Evolutionary conservation across 2,888 invertebrate species (phyloP), one percentile per base, ranked within the genome.

Genomic region (Papilio elwesi): DNA sequence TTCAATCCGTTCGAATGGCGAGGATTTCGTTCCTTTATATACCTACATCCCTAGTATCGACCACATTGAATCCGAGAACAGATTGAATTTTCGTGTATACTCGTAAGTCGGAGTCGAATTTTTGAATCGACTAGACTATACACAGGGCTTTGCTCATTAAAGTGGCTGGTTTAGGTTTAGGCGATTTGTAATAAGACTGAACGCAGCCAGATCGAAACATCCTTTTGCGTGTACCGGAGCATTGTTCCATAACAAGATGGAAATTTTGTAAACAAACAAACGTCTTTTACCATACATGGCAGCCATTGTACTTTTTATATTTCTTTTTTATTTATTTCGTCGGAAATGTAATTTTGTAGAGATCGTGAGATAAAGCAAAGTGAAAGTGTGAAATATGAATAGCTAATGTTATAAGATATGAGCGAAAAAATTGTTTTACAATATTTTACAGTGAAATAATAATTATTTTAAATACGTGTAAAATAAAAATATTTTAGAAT

Each of bases 1-100:
- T 68, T 68, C 48, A 68, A 36, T 57, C 26, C 36, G 16, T 67
- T 47, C 16, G 55, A 47, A 47, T 55, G 12, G 26, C 55, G 47
- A 59, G 64, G 47, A 64, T 49, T 64, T 64, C 13, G 49, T 26
- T 26, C 36, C 5, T 57, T 26, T 57, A 57, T 57, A 36, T 38
- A 38, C 1, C 38, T 59, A 51, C 6, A 51, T 9, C 43, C n/a
- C 43, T 43, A 9, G 43, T 49, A 12, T 15, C 12, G 38, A 6
- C 0, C n/a, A 38, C 13, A 64, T 64, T 49, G 64, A 9, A 48
- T 49, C 47, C 26, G 49, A 47, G 49, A 2, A 3, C 13, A 49
- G 15, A 64, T 64, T 49, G 16, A 26, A 36, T 64, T 49, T 63
- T 48, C 6, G 13, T 8, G 38, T 57, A 36, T 57, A 5, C 43